A percentile compares a stretch with the other conserved stretches of the same genome.
phyloP scores from a whole-genome alignment of 1,140 invertebrate genomes.

The Hycleus phaleratus region DNA sequence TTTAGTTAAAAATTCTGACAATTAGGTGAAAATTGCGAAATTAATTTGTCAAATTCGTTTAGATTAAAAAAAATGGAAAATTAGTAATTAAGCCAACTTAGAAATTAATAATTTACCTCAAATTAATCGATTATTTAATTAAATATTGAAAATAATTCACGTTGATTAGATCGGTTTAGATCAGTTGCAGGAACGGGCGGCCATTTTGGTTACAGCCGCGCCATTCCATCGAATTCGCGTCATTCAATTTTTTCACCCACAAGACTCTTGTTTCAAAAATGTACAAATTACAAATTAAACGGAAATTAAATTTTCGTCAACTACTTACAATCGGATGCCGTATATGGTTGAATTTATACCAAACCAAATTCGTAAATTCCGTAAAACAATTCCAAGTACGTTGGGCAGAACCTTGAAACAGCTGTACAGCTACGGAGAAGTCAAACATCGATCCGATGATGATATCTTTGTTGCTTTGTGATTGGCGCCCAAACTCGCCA shows the following conservation, averaged over 20 bases:
- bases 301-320: background rate
- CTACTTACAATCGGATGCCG: constrained; percentile 48
- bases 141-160: too few relatives aligned
- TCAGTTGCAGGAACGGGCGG: background rate
- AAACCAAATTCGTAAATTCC: constrained; percentile 48
- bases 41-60: too few relatives aligned
- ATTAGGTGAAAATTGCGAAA: too few relatives aligned
- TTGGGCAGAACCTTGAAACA: constrained; percentile 52
- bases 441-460: constrained; percentile 54
- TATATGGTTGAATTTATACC: constrained; percentile 50
- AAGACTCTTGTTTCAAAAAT: background rate
- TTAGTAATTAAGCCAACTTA: too few relatives aligned
- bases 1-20: too few relatives aligned
- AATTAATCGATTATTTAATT: too few relatives aligned
- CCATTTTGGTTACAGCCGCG: constrained; percentile 9
- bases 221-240: background rate
- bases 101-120: too few relatives aligned
- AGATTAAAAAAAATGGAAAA: too few relatives aligned
- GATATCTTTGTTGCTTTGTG: too few relatives aligned
- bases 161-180: too few relatives aligned
- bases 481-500: too few relatives aligned
- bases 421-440: constrained; percentile 50
- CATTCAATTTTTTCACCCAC: background rate
- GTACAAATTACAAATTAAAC: background rate
- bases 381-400: constrained; percentile 54